phyloP scores from a whole-genome alignment of 1,140 invertebrate species.

The Drosophila prosaltans region DNA sequence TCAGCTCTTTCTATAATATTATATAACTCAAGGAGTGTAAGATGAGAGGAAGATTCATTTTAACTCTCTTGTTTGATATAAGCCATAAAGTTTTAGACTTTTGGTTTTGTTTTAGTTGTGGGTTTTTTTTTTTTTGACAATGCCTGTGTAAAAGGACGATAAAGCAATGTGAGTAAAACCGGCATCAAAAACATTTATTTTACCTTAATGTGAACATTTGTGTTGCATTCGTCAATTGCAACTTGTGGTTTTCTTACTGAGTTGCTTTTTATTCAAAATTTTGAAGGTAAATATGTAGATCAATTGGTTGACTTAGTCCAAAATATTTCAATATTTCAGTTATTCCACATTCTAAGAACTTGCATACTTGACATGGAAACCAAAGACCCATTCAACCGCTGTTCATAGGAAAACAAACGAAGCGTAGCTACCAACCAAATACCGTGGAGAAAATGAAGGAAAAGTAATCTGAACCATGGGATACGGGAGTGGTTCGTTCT shows the following conservation, averaged over 20 bases:
- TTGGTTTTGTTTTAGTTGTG: not conserved
- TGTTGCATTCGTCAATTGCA: no score
- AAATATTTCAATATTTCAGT: constrained; percentile 41
- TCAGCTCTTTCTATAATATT: not conserved
- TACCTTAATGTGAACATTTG: no score
- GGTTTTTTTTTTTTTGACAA: not conserved
- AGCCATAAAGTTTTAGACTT: not conserved
- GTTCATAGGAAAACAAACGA: constrained; percentile 71
- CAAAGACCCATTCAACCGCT: constrained; percentile 59
- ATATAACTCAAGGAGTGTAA: not conserved
- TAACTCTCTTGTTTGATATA: not conserved
- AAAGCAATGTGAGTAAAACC: no score
- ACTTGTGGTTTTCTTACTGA: no score
- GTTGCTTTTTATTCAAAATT: no score
- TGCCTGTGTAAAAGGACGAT: no score
- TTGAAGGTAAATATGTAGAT: no score
- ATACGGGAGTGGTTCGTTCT: constrained; percentile 40
- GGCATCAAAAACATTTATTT: no score
- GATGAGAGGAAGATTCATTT: not conserved
- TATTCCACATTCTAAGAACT: constrained; percentile 61
- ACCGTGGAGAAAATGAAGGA: constrained; percentile 15
- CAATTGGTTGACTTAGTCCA: constrained; percentile 31
- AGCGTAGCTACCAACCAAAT: constrained; percentile 55
- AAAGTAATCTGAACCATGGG: constrained; percentile 56
- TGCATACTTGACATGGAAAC: constrained; percentile 74